Conservation (phyloP, 2,888 invertebrate species). For the Oscheius sp. region DNA sequence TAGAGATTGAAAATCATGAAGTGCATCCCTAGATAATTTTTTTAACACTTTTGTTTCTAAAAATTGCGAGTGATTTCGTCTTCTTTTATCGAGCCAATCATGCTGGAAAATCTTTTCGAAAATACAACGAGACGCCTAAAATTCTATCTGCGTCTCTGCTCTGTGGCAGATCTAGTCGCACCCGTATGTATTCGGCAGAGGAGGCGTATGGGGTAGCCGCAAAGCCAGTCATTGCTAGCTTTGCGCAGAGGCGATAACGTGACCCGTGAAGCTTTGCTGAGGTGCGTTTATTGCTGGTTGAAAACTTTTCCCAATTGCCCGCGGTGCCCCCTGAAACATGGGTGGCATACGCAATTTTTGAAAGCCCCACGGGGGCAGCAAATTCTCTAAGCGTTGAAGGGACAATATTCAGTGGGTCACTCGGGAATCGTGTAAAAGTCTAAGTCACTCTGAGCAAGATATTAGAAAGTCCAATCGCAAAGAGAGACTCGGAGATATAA, state of each 20-base stretch:
- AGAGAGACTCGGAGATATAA: too few relatives aligned
- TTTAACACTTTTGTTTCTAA: too few relatives aligned
- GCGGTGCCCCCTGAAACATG: constrained; percentile 38
- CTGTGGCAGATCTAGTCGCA: neutral
- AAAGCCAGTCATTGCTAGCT: constrained; percentile 31
- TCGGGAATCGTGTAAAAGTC: too few relatives aligned
- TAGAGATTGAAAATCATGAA: too few relatives aligned
- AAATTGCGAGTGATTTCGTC: too few relatives aligned
- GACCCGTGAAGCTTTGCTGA: constrained; percentile 65
- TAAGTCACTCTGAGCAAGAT: too few relatives aligned
- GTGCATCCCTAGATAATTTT: too few relatives aligned
- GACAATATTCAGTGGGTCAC: too few relatives aligned
- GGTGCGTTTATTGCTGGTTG: constrained; percentile 67
- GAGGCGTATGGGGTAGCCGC: neutral
- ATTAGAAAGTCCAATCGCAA: too few relatives aligned
- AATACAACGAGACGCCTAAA: too few relatives aligned
- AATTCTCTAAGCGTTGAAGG: too few relatives aligned
- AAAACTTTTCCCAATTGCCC: constrained; percentile 65
- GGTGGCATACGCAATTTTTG: constrained; percentile 32
- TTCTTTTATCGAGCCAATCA: neutral
- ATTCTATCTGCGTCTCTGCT: too few relatives aligned
- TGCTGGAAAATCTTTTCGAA: neutral
- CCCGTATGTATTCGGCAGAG: neutral
- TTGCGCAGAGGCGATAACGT: constrained; percentile 64
- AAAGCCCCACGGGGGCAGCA: constrained; percentile 25